These are phyloP conservation scores for Sylvia atricapilla DNA, from an alignment of 2,113 vertebrate genomes.

Conservation along the genomic window DNA sequence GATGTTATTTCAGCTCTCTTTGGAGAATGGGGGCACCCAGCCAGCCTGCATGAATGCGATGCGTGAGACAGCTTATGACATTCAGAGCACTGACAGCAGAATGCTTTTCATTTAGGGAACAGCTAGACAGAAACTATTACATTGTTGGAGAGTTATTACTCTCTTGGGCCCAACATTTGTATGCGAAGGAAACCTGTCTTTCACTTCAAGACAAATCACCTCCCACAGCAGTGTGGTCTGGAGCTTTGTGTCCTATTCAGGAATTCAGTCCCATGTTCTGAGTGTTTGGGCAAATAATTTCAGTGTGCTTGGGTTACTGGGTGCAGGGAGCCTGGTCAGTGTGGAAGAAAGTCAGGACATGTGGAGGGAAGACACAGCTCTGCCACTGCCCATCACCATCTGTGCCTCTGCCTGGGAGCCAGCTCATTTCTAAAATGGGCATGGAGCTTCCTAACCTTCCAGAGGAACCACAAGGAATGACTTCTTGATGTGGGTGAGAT, in stretches of 20 bases:
- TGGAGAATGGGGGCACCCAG: constrained; percentile 49
- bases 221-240: neutral
- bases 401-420: neutral
- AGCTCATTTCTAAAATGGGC: neutral
- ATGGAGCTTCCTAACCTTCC: neutral
- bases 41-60: constrained; percentile 50
- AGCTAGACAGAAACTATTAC: constrained; percentile 64
- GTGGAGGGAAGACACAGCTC: neutral
- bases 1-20: constrained; percentile 59
- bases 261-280: neutral
- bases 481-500: neutral
- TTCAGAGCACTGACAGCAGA: constrained; percentile 58
- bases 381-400: neutral
- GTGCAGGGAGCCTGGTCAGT: neutral
- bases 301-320: neutral
- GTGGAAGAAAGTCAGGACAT: neutral
- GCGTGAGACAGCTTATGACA: constrained; percentile 56
- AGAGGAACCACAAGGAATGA: neutral
- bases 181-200: constrained; percentile 60
- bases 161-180: constrained; percentile 51
- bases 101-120: constrained; percentile 70
- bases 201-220: constrained; percentile 40
- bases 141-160: constrained; percentile 64
- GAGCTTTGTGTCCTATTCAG: constrained; percentile 24
- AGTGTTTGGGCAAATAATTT: neutral